A percentile compares a stretch with the other conserved stretches of the same genome.
Evolutionary conservation across 2,888 invertebrate species (phyloP).

Genomic region (Celastrina argiolus): DNA sequence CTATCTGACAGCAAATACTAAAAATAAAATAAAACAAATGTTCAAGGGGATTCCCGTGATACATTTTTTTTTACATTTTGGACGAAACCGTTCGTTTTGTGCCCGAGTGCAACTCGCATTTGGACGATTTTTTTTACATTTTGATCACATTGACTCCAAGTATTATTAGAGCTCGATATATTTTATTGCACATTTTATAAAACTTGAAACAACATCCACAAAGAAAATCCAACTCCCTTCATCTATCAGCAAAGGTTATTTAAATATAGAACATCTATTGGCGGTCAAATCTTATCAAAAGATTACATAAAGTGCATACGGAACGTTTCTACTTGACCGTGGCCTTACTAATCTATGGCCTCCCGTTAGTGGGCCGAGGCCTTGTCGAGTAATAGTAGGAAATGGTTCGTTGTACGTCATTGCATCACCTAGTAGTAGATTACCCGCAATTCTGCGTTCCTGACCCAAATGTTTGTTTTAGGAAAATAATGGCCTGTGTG

Average conservation of each 20-base stretch:
- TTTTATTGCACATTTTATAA: too few relatives aligned
- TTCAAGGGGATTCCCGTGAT: too few relatives aligned
- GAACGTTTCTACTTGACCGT: constrained; percentile 21
- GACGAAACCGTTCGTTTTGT: too few relatives aligned
- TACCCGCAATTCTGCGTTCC: constrained; percentile 9
- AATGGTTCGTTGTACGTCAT: constrained; percentile 24
- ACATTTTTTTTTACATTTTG: too few relatives aligned
- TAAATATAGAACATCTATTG: constrained; percentile 8
- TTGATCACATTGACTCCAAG: too few relatives aligned
- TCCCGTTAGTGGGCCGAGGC: constrained; percentile 32
- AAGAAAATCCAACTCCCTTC: neutral
- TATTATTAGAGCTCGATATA: too few relatives aligned
- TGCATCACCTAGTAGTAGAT: neutral
- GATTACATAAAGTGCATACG: constrained; percentile 15
- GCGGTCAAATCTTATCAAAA: constrained; percentile 1
- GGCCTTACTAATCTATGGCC: constrained; percentile 27
- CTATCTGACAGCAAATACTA: too few relatives aligned
- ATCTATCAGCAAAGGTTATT: neutral
- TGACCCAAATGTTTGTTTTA: neutral
- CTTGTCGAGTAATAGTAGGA: constrained; percentile 28
- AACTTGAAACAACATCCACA: too few relatives aligned
- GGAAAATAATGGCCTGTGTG: neutral
- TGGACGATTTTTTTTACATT: too few relatives aligned
- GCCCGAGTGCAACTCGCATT: too few relatives aligned
- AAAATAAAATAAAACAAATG: too few relatives aligned